Evolutionary conservation across 1,140 invertebrate genomes (phyloP), one percentile per base, ranked within the genome.

Genomic region (Caerostris extrusa): DNA sequence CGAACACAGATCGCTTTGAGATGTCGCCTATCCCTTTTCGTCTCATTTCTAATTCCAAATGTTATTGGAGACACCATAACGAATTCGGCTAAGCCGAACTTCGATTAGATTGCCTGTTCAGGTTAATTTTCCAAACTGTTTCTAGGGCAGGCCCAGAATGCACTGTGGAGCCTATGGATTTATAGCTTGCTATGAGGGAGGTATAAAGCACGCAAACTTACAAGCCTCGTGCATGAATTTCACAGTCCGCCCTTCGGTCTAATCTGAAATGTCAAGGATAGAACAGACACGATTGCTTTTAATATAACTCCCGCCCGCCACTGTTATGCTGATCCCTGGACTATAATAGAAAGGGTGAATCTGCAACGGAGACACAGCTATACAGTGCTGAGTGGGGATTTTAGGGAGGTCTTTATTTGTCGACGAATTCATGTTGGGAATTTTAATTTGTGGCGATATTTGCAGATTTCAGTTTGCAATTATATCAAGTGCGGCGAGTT

Each of bases 181-280:
- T 83, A 83, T 83, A 83, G 82, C 17, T 56, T 19, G 82, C 82
- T 83, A 19, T 56, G 56, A 83, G 82, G 82, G 19, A 58, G 55
- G 82, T 58, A 83, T 83, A 83, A 83, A 83, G 55, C 82, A 83
- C 82, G 82, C 82, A 83, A 83, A 83, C 53, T 83, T 83, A 56
- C 55, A 14, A 56, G 56, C 14, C 14, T 7, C 17, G n/a, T 34
- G 82, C 82, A 83, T 83, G 82, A 57, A 83, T 83, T 83, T 58
- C 82, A 14, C 56, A 83, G n/a, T 56, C 82, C 82, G 14, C 82
- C 55, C 71, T 77, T 50, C 14, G 56, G 82, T 57, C 82, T 83
- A 83, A 83, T 83, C 82, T 83, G 82, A 58, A 83, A 83, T 57
- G 82, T 83, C 82, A 83, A 83, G 82, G 82, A 83, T 83, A 55